Evolutionary conservation across 2,888 invertebrate species (phyloP), one percentile per base, ranked within the genome.

Genomic region (Lepetodrilus schrolli): DNA sequence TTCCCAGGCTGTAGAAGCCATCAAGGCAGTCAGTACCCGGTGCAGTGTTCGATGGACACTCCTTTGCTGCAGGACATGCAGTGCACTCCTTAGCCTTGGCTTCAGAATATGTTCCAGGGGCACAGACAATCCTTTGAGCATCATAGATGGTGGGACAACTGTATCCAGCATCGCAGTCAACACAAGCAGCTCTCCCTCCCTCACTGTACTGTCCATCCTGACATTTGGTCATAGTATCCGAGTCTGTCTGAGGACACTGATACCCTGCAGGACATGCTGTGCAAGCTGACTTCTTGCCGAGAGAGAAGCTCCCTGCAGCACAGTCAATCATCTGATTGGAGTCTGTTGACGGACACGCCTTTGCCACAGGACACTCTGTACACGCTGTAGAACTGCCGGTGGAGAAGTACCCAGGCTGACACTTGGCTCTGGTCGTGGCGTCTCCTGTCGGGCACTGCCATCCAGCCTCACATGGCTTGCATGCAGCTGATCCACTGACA

Each of bases 1-100:
- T 83, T 5, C 86, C 89, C 23, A 87, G 72, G 77, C 89, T 89
- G 83, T 86, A 90, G 48, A 79, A 81, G 1, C 89, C 89, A 47
- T 49, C 5, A 1, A 76, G 49, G 78, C 89, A 90, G 13, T 74
- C 80, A 4, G 80, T 75, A 4, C 89, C 88, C 49, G 77, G n/a
- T 4, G 20, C 49, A n/a, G 73, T 83, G 3, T 75, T 86, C 4
- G 47, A 30, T 1, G 87, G 81, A 77, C 89, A 89, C 65, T 87
- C 79, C 26, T 87, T 79, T 0, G 89, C 90, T 4, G 86, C 84
- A 43, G 83, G 84, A 80, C 89, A 90, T 2, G 76, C 78, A 4
- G 80, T 87, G 72, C 90, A 90, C 0, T 70, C 50, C 21, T 70
- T 83, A 1, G 83, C 78, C 2, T 78, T 84, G 13, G 81, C 86